A percentile compares a stretch with the other conserved stretches of the same genome.
Evolutionary conservation across 2,888 invertebrate genomes (phyloP).

Genomic region (Aromia moschata): DNA sequence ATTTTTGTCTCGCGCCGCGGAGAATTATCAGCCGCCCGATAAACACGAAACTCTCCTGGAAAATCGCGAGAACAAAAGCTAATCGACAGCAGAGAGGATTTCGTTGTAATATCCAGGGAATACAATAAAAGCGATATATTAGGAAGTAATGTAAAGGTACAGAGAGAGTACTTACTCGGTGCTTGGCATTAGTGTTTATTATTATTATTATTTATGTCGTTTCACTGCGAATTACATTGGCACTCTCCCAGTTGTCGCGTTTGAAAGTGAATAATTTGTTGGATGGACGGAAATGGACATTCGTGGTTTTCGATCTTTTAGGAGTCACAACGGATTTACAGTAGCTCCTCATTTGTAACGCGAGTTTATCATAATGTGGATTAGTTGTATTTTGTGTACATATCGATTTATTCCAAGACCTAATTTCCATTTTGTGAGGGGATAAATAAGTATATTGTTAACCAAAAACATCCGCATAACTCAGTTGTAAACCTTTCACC

Average conservation of each 20-base stretch:
- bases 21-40: constrained; percentile 1
- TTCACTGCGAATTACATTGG: neutral
- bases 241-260: neutral
- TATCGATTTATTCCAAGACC: too few species aligned
- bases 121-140: constrained; percentile 17
- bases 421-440: too few species aligned
- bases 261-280: too few species aligned
- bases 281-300: too few species aligned
- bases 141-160: neutral
- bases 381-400: too few species aligned
- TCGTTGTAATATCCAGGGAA: constrained; percentile 27
- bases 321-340: too few species aligned
- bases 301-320: too few species aligned
- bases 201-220: neutral
- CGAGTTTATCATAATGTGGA: too few species aligned
- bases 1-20: neutral
- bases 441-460: too few species aligned
- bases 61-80: constrained; percentile 3
- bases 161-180: neutral
- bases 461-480: too few species aligned
- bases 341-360: too few species aligned
- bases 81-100: constrained; percentile 23
- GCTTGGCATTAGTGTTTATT: constrained; percentile 1
- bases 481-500: too few species aligned
- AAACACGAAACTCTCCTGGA: neutral